phyloP scores from a whole-genome alignment of 2,113 vertebrate species.

The Lichenostomus cassidix region DNA sequence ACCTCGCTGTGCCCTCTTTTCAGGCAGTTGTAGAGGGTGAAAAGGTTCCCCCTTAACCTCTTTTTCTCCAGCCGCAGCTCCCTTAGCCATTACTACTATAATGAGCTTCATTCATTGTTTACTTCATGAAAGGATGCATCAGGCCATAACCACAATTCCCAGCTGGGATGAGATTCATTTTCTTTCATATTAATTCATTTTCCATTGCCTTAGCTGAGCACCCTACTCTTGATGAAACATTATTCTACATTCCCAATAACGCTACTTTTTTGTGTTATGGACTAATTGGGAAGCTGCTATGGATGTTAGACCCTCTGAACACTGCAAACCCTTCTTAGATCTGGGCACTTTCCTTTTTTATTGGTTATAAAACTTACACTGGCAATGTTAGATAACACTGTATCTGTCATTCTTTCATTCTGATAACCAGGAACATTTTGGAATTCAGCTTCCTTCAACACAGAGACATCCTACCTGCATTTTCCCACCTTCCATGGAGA shows the following conservation, averaged over 20 bases:
- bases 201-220: not conserved
- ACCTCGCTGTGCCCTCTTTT: not conserved
- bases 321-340: not conserved
- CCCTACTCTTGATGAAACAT: not conserved
- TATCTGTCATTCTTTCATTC: not conserved
- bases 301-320: not conserved
- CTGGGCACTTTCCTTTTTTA: not conserved
- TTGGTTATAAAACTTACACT: fast-evolving
- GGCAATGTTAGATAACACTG: not conserved
- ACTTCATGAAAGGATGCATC: not conserved
- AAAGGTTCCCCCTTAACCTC: not conserved
- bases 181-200: not conserved
- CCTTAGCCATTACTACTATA: not conserved
- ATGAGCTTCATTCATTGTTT: not conserved
- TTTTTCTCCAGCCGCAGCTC: not conserved
- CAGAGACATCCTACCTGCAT: slow-evolving; percentile 91
- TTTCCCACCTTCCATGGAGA: slow-evolving; percentile 97
- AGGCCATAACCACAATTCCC: not conserved
- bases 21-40: not conserved
- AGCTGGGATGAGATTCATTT: not conserved
- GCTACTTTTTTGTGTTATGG: not conserved
- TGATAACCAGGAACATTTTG: slow-evolving; percentile 85
- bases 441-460: slow-evolving; percentile 95
- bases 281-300: not conserved
- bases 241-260: not conserved